Percentiles rank a stretch among this genome's conserved stretches.
phyloP scores from a whole-genome alignment of 2,797 vertebrate genomes.

The Coendou prehensilis region DNA sequence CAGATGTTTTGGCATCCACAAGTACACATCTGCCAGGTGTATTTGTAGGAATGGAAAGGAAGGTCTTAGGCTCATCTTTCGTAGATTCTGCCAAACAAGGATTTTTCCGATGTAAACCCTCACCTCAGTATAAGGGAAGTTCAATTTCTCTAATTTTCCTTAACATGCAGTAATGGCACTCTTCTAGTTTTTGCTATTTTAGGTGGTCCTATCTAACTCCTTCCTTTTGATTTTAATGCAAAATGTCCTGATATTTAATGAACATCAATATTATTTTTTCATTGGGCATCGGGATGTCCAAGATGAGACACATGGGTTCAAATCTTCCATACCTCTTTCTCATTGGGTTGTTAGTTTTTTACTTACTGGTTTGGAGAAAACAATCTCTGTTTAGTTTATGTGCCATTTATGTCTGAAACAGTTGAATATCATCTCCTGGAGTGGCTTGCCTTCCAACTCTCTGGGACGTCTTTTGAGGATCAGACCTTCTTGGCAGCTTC shows the following conservation, averaged over 20 bases:
- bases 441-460: neutral
- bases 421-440: neutral
- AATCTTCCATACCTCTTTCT: neutral
- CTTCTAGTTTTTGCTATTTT: too few relatives aligned
- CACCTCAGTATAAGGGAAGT: rapidly evolving
- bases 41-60: rapidly evolving
- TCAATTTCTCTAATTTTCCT: rapidly evolving
- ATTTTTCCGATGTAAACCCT: rapidly evolving
- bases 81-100: neutral
- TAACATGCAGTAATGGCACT: too few relatives aligned
- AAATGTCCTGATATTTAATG: rapidly evolving
- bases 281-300: neutral
- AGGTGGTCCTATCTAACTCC: neutral
- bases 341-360: neutral
- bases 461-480: neutral
- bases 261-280: neutral
- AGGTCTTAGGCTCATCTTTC: rapidly evolving
- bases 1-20: rapidly evolving
- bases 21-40: neutral
- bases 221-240: rapidly evolving
- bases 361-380: neutral
- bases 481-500: neutral
- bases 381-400: neutral
- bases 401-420: neutral
- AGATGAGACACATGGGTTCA: neutral